Base-by-base conservation (phyloP, 2,113 vertebrate genomes). In the Jacana jacana region DNA sequence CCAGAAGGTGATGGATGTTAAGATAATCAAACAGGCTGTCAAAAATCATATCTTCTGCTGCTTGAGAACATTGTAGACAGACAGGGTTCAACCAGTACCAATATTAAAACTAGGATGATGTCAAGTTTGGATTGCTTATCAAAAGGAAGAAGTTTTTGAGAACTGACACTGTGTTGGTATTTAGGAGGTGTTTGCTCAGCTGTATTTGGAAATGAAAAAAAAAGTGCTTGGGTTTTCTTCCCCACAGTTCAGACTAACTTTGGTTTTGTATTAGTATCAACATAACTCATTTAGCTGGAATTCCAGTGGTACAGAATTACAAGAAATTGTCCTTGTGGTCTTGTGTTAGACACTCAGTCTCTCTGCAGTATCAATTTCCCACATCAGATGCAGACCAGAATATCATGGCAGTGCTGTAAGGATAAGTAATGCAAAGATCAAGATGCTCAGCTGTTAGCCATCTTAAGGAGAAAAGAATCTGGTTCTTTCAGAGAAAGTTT, bases 191-290 rank as follows among this genome's bases (percentile, higher is more conserved):
- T 94, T 91, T 94, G 28, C 54, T 82, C 81, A 72, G 75, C 81
- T 97, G 75, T 80, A 79, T 86, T 82, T 86, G 33, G 48, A 91
- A 89, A 86, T 18, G 42, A 91, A 37, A 52, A 40, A 81, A 49
- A n/a, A 79, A 85, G 19, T n/a, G 51, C 16, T 28, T 52, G 2
- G 6, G 12, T 0, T 28, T 0, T 13, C 60, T 49, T 31, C 6
- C 54, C 35, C 15, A 7, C 63, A 25, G 28, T 85, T 92, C 65
- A 92, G 33, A 14, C 30, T 82, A 35, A 64, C 15, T 88, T 85
- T 42, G 82, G 2, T 33, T 79, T 88, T 33, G 5, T 70, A 8
- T 48, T 54, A 20, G 24, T 54, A 42, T 91, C 65, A 81, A 46
- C 19, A 18, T 60, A 66, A 60, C 88, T 64, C 66, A 42, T 88